Base-by-base conservation (phyloP, 2,797 vertebrate species). In the Smutsia temminckii region DNA sequence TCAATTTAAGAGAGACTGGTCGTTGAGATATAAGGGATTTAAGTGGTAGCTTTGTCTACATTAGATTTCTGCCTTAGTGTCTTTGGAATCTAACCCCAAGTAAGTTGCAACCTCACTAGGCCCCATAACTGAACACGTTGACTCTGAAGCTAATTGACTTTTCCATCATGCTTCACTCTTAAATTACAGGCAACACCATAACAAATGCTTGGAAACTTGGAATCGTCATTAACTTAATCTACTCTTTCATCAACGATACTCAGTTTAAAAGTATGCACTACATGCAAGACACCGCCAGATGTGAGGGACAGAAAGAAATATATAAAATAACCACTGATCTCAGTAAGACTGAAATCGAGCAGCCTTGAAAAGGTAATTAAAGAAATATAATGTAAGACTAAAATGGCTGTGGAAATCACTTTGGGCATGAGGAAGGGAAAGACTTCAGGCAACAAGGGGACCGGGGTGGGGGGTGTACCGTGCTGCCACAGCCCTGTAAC, bases 281-380 rank as follows among this genome's bases (percentile, higher is more conserved):
- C 8, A 12, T 49, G 46, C 40, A 69, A 96, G 61, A 51, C 18
- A 78, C 25, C 55, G 2, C 32, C 51, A 81, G 77, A 57, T 46
- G 13, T 71, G 25, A 25, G 78, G 25, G 17, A 94, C 66, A 55
- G 78, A 92, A 89, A 87, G 37, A 93, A 87, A 86, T 53, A 88
- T 11, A 2, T 86, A 83, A 86, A 84, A 72, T 14, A 78, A 63
- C 42, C 34, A 21, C 68, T 69, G 64, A 59, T 34, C 61, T n/a
- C n/a, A 40, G 11, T 34, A 51, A 83, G n/a, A 49, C 64, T 79
- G n/a, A 57, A 72, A 42, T 1, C 79, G 46, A 66, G 74, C 57
- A 74, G 6, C 29, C 46, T 85, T 17, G 63, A 80, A 84, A 72
- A 95, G 59, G 77, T 63, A 91, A 55, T 55, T 89, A 87, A 84